Evolutionary conservation across 2,797 vertebrate species (phyloP).

Genomic region (Pelobates cultripes): DNA sequence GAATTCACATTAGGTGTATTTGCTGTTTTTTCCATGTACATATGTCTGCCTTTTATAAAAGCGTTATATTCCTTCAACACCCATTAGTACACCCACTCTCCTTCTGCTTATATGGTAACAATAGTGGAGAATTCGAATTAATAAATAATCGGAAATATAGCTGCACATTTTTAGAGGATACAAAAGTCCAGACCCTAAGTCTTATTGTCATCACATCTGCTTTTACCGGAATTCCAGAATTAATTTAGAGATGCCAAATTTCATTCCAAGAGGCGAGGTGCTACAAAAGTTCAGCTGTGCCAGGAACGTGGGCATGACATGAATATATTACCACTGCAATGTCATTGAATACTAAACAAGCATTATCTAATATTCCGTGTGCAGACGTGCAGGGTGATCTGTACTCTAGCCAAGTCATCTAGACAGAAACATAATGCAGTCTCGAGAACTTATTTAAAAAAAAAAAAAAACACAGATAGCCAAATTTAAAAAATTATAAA

Average conservation of each 20-base stretch:
- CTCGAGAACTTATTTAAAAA: no score
- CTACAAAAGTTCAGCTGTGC: slow-evolving; percentile 1
- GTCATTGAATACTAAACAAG: slow-evolving; percentile 29
- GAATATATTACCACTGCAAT: slow-evolving; percentile 36
- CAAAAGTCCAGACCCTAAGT: neutral
- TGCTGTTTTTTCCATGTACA: neutral
- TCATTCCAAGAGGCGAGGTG: neutral
- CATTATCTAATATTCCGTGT: slow-evolving; percentile 1
- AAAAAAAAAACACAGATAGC: no score
- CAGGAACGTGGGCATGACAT: slow-evolving; percentile 13
- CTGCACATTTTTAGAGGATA: no score
- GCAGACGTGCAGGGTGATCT: neutral
- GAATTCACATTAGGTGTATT: neutral
- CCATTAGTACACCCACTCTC: slow-evolving; percentile 11
- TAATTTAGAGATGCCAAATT: neutral
- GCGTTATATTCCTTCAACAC: neutral
- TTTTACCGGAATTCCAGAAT: slow-evolving; percentile 15
- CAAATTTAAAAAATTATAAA: no score
- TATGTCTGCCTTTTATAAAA: slow-evolving; percentile 10
- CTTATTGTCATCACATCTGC: neutral
- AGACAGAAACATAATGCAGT: no score
- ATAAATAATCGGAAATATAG: neutral
- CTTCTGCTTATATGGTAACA: slow-evolving; percentile 11
- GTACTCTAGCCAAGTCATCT: slow-evolving; percentile 13
- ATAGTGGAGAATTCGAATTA: neutral